Percentiles rank a stretch among this genome's conserved stretches.
Conservation (phyloP, 2,888 invertebrate genomes). For the Cybosia mesomella region DNA sequence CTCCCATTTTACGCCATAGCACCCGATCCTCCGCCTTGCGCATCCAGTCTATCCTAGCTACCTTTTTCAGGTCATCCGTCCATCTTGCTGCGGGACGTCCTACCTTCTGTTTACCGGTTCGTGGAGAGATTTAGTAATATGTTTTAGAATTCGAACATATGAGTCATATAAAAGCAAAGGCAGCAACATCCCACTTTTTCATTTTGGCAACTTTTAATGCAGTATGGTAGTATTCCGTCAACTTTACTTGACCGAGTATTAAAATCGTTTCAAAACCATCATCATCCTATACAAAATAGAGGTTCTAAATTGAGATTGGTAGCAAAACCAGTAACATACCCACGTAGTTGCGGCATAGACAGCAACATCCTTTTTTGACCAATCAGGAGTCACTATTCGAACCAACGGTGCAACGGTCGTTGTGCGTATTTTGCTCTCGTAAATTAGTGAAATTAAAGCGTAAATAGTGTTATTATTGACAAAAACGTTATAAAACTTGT, state of each 20-base stretch:
- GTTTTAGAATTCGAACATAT: too few species aligned
- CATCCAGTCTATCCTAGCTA: too few species aligned
- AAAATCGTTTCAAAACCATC: background rate
- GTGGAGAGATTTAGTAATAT: too few species aligned
- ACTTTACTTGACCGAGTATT: conserved; percentile 3
- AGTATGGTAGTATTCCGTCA: conserved; percentile 10
- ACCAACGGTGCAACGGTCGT: conserved; percentile 2
- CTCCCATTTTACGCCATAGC: too few species aligned
- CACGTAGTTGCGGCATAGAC: conserved; percentile 11
- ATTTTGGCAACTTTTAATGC: conserved; percentile 12
- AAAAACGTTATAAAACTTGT: background rate
- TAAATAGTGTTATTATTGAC: conserved; percentile 13
- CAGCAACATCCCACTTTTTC: conserved; percentile 6
- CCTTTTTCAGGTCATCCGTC: too few species aligned
- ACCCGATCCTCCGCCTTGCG: too few species aligned
- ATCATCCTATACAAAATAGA: conserved; percentile 1
- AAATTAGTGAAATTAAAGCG: conserved; percentile 13
- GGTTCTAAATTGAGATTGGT: conserved; percentile 8
- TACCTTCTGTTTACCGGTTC: too few species aligned
- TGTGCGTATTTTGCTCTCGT: too few species aligned
- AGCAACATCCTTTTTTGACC: conserved; percentile 17
- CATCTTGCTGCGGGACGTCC: too few species aligned
- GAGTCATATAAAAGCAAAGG: background rate
- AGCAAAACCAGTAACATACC: conserved; percentile 10
- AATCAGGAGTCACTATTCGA: conserved; percentile 11